Conservation (phyloP, 2,888 invertebrate genomes). For the Tuberolachnus salignus region DNA sequence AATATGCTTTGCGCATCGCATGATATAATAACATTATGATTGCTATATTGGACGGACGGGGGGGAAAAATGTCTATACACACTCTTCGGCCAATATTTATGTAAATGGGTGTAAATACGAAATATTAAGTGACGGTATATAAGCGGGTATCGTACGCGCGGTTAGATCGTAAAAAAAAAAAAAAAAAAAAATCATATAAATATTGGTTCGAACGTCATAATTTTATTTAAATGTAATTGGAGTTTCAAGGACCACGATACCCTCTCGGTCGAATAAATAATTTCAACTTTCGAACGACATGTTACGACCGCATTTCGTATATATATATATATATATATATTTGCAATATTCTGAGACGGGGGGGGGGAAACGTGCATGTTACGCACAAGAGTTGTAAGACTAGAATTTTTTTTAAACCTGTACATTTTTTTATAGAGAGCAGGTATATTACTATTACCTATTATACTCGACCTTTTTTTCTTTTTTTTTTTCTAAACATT, state of each 20-base stretch:
- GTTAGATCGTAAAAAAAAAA: constrained; percentile 12
- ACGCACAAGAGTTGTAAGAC: too few species aligned
- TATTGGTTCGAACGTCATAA: constrained; percentile 24
- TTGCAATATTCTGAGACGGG: too few species aligned
- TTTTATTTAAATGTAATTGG: constrained; percentile 29
- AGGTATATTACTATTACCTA: too few species aligned
- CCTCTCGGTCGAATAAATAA: constrained; percentile 29
- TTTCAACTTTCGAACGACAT: constrained; percentile 37
- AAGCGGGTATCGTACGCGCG: neutral
- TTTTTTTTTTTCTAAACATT: too few species aligned
- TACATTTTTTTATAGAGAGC: too few species aligned
- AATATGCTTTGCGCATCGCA: neutral
- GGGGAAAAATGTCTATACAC: too few species aligned
- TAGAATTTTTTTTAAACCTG: too few species aligned
- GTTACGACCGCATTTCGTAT: neutral
- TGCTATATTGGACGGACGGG: too few species aligned
- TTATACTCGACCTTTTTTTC: too few species aligned
- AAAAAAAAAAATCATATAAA: too few species aligned
- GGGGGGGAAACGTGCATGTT: too few species aligned
- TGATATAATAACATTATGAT: neutral
- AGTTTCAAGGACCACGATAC: constrained; percentile 37
- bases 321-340: neutral
- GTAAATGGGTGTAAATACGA: neutral
- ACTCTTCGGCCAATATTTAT: neutral
- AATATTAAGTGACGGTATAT: neutral